These are phyloP conservation scores for Gopherus evgoodei DNA, from an alignment of 2,113 vertebrate genomes.

Conservation along the genomic window DNA sequence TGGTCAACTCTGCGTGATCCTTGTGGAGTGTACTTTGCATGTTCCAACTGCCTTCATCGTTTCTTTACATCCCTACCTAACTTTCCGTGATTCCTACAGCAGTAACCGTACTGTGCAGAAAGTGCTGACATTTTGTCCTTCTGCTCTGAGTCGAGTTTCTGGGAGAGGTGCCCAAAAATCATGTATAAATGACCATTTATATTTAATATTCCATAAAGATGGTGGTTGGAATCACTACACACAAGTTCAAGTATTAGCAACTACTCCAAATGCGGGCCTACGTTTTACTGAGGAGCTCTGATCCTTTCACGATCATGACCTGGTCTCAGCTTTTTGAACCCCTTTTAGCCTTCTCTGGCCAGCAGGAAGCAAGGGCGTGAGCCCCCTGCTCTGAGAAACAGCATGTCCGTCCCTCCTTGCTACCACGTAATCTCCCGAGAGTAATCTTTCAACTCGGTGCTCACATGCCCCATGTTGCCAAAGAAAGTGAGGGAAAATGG, in stretches of 20 bases:
- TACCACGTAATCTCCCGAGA: accelerated
- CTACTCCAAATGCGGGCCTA: neutral
- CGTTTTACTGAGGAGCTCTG: neutral
- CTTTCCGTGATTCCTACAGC: neutral
- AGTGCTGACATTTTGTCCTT: neutral
- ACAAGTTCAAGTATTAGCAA: neutral
- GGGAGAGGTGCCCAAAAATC: accelerated
- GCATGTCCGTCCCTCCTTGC: neutral
- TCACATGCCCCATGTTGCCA: neutral
- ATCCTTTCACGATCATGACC: neutral
- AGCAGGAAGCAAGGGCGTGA: neutral
- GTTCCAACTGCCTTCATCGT: accelerated
- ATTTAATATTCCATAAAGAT: accelerated
- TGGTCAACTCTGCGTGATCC: neutral
- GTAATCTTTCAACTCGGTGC: no score
- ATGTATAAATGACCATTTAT: neutral
- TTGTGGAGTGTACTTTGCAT: accelerated
- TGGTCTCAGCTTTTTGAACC: neutral
- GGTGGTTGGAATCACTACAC: neutral
- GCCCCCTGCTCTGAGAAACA: neutral
- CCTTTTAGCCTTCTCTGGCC: neutral
- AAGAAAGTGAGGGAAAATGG: neutral
- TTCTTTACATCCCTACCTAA: neutral
- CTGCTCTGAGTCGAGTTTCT: neutral
- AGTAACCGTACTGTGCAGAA: accelerated